These are phyloP conservation scores for Cossypha heuglini DNA, from an alignment of 2,797 vertebrate genomes.

Conservation along the genomic window DNA sequence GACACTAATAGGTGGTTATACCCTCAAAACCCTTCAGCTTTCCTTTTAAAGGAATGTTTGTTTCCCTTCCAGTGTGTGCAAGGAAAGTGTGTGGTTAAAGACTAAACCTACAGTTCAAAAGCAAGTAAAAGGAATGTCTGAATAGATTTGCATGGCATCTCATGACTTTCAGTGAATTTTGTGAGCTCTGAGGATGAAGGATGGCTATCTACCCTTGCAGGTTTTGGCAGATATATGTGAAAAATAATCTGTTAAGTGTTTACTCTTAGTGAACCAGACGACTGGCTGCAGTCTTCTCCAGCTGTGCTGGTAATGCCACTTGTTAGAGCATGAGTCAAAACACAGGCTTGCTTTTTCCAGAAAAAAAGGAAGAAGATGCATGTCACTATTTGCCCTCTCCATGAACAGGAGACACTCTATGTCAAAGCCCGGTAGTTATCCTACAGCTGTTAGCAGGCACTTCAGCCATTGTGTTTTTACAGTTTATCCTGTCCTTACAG, in stretches of 20 bases:
- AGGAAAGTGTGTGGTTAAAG: neutral
- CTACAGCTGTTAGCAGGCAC: neutral
- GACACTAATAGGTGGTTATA: neutral
- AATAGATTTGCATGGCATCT: neutral
- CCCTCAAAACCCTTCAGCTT: neutral
- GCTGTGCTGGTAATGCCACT: neutral
- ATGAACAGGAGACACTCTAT: neutral
- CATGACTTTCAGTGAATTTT: neutral
- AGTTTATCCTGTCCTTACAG: neutral
- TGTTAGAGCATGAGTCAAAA: neutral
- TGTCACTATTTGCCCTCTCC: neutral
- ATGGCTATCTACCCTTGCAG: fast-evolving
- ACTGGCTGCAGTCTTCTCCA: neutral
- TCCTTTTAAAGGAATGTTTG: neutral
- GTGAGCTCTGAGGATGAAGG: neutral
- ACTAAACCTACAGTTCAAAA: neutral
- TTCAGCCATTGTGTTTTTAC: neutral
- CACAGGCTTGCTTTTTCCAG: neutral
- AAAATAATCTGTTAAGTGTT: neutral
- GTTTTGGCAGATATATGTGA: neutral
- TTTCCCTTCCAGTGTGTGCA: neutral
- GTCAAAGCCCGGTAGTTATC: neutral
- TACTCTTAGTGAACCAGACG: neutral
- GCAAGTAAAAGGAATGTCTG: neutral
- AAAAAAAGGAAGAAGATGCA: neutral